Percentiles rank a stretch among this genome's conserved stretches.
phyloP scores from a whole-genome alignment of 2,797 vertebrate species.

The Acanthurus tractus region DNA sequence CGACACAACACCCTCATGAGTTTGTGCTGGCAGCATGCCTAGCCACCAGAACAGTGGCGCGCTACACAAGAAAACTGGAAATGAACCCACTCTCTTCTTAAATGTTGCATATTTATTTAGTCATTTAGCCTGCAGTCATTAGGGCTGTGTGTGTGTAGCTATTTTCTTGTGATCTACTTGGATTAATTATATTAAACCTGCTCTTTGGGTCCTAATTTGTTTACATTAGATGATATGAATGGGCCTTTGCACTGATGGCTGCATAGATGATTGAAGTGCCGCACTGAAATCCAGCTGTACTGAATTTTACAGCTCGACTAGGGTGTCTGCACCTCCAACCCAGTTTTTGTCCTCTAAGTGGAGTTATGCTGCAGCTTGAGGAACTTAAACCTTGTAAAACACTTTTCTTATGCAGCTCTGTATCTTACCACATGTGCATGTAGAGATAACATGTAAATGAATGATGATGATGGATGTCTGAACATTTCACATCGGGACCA shows the following conservation, averaged over 20 bases:
- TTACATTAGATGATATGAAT: conserved; percentile 76
- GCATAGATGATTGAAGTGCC: conserved; percentile 67
- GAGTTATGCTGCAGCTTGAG: conserved; percentile 25
- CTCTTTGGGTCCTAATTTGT: conserved; percentile 79
- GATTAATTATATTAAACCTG: conserved; percentile 81
- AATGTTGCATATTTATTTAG: conserved; percentile 81
- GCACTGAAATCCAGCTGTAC: conserved; percentile 51
- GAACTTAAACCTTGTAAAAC: conserved; percentile 29
- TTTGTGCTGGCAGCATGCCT: conserved; percentile 84
- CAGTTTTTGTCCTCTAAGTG: conserved; percentile 49
- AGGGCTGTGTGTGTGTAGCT: conserved; percentile 63
- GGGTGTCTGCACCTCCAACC: conserved; percentile 31
- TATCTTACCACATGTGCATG: not conserved
- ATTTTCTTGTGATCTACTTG: conserved; percentile 70
- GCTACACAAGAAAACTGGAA: conserved; percentile 79
- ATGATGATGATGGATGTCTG: conserved; percentile 15
- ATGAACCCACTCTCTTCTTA: conserved; percentile 81
- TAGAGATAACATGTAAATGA: not conserved
- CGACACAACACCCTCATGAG: conserved; percentile 83
- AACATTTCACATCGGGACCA: not conserved
- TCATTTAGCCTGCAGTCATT: conserved; percentile 82
- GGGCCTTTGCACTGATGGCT: conserved; percentile 61
- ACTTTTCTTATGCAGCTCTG: not conserved
- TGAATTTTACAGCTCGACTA: conserved; percentile 22
- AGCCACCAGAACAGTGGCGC: conserved; percentile 70